Evolutionary conservation across 2,888 invertebrate genomes (phyloP), one percentile per base, ranked within the genome.

Genomic region (Adelphocoris suturalis): DNA sequence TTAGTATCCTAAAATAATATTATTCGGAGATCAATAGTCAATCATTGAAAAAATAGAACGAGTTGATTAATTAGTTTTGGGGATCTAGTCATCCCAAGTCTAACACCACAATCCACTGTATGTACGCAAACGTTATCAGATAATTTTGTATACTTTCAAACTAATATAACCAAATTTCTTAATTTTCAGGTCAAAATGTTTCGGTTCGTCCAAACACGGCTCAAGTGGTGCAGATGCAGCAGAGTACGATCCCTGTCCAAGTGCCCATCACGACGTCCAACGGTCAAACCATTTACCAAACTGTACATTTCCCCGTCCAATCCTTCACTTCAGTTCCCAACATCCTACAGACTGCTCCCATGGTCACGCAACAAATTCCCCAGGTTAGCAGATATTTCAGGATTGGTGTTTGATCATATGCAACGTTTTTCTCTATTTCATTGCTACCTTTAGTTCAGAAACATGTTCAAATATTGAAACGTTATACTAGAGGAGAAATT

Each of bases 211-310:
- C 95, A 0, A 94, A 90, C 57, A 88, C 91, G 88, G 94, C 94
- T 91, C 94, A 94, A 91, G 94, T 95, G 14, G 93, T 96, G 68
- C 97, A 97, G 93, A 94, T 95, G 94, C 96, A 95, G 55, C 95
- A 94, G 92, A 96, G 96, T 92, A 96, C 97, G 90, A 97, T 98
- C 86, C 97, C 98, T 0, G 97, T 98, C 5, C 98, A 98, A 93
- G 97, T 98, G 91, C 98, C 98, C 0, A 97, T 98, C 91, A 96
- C 96, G 84, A 96, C 97, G 89, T 95, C 96, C 55, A 97, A 97
- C 93, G 99, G 99, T 0, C 98, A 99, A 94, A 98, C 99, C 0
- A 96, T 99, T 90, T 97, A 98, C 93, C 99, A 99, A 93, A 98
- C 99, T 0, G 96, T 99, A 0, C 98, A 99, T 93, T 96, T 99